Evolutionary conservation across 1,140 invertebrate genomes (phyloP).

Genomic region (Trissolcus basalis): DNA sequence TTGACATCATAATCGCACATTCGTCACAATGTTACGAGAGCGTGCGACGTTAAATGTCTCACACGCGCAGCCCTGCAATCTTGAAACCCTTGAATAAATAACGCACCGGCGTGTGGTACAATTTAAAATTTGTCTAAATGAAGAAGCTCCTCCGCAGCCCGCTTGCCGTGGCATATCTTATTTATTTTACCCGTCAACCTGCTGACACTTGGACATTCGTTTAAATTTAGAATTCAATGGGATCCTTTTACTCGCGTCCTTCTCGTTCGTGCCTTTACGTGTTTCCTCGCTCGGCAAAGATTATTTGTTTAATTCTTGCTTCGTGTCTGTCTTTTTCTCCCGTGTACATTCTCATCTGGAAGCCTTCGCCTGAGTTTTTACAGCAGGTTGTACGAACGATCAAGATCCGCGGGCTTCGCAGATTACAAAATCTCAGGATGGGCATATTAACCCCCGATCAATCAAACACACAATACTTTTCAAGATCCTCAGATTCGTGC

Average conservation of each 20-base stretch:
- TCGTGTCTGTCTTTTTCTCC: constrained; percentile 51
- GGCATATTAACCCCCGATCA: constrained; percentile 51
- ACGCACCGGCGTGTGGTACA: constrained; percentile 18
- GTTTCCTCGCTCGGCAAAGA: constrained; percentile 66
- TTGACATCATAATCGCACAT: constrained; percentile 52
- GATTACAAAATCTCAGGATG: constrained; percentile 52
- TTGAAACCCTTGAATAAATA: constrained; percentile 51
- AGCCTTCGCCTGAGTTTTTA: constrained; percentile 46
- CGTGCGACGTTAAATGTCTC: constrained; percentile 4
- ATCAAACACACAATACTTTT: constrained; percentile 52
- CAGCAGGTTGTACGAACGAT: constrained; percentile 39
- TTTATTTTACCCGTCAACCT: constrained; percentile 76
- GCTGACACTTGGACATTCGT: constrained; percentile 76
- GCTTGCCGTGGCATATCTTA: constrained; percentile 69
- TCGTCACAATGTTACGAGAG: constrained; percentile 27
- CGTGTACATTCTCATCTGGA: constrained; percentile 30
- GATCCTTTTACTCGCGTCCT: constrained; percentile 73
- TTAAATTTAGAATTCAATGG: constrained; percentile 77
- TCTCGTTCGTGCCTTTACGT: constrained; percentile 66
- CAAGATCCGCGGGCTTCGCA: constrained; percentile 49
- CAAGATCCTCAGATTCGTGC: constrained; percentile 3
- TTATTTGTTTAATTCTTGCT: constrained; percentile 74
- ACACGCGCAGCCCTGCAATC: constrained; percentile 16
- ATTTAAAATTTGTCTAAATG: constrained; percentile 58
- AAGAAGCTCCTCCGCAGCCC: constrained; percentile 32